Base-by-base conservation (phyloP, 2,797 vertebrate species). In the Tolypeutes matacus region DNA sequence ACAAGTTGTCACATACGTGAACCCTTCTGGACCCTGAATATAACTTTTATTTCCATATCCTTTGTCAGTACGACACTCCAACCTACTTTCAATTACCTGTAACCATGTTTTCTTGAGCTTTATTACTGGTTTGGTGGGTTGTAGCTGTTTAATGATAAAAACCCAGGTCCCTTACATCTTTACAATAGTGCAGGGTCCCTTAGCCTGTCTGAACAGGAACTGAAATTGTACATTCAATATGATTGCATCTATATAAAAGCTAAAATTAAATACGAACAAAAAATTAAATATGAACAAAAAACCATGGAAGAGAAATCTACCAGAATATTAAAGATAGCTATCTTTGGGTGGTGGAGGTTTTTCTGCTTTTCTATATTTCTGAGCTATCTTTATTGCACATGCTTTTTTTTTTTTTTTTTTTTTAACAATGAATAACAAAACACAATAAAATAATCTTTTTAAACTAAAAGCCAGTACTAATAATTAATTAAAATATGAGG, bases 161-260 rank as follows among this genome's bases (percentile, higher is more conserved):
- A 46, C 46, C 46, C 11, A 46, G 46, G 46, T 46, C 46, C 46
- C 46, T 46, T 46, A 46, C 46, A 46, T 46, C 46, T 46, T 46
- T 11, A 46, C 84, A 95, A 83, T 78, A 94, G 91, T 92, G 42
- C 70, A 92, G 51, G 58, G 23, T 89, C 64, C 13, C 21, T 39
- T 58, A 64, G 89, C 76, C 49, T 96, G 81, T 92, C 92, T 95
- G 56, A 95, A 93, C 86, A 94, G 62, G 93, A 96, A 96, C 93
- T 92, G 75, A 92, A 96, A 91, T 89, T 95, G 89, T 94, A 69
- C 36, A 96, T 72, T 87, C 36, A 23, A 36, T 34, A 65, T 82
- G 87, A 75, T 92, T 81, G 73, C 60, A 85, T 25, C 39, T 76
- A 89, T 69, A 70, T 86, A 94, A 96, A 96, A 77, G 13, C 34